These are phyloP conservation scores for Eupithecia tripunctaria DNA, from an alignment of 2,888 invertebrate species.

Conservation along the genomic window DNA sequence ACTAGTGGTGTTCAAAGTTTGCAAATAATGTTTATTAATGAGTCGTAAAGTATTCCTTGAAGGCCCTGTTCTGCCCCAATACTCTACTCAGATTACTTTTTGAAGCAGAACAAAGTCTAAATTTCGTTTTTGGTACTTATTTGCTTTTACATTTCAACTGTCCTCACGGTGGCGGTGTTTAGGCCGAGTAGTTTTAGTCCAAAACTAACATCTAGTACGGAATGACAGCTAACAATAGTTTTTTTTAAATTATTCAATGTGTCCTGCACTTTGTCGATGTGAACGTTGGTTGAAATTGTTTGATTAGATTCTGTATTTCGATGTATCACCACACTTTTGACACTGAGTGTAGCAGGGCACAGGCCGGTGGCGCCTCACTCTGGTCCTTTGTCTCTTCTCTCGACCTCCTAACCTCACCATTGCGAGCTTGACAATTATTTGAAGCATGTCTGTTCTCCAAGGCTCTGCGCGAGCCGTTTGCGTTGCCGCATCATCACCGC, in stretches of 20 bases:
- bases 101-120: constrained; percentile 83
- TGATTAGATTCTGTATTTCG: constrained; percentile 81
- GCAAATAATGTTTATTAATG: neutral
- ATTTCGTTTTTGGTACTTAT: constrained; percentile 85
- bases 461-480: constrained; percentile 81
- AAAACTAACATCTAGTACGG: constrained; percentile 74
- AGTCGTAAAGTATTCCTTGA: constrained; percentile 67
- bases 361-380: constrained; percentile 62
- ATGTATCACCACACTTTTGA: constrained; percentile 81
- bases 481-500: constrained; percentile 81
- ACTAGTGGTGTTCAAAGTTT: neutral
- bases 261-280: constrained; percentile 78
- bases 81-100: constrained; percentile 66
- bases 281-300: constrained; percentile 77
- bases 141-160: constrained; percentile 74
- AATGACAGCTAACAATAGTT: constrained; percentile 74
- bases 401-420: constrained; percentile 79
- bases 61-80: constrained; percentile 73
- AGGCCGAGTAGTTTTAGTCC: constrained; percentile 79
- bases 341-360: constrained; percentile 63
- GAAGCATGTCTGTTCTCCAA: constrained; percentile 82
- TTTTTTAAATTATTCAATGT: constrained; percentile 71
- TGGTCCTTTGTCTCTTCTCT: constrained; percentile 77
- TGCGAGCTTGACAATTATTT: constrained; percentile 83
- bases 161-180: constrained; percentile 82